Evolutionary conservation across 2,797 vertebrate genomes (phyloP), one percentile per base, ranked within the genome.

Genomic region (Champsocephalus gunnari): DNA sequence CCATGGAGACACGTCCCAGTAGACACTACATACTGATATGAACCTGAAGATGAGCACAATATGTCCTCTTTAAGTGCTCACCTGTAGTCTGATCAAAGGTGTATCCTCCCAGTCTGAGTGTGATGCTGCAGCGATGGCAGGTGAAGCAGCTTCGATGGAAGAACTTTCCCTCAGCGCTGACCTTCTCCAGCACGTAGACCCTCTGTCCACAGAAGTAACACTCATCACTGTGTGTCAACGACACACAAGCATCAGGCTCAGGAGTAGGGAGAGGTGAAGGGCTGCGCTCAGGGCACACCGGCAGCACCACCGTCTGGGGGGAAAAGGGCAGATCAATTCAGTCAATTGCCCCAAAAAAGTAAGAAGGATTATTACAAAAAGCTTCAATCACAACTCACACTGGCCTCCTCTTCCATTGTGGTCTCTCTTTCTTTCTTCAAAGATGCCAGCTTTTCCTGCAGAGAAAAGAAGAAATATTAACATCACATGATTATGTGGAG

Each of bases 121-220:
- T 98, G 91, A 95, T 91, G 75, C 94, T 80, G 19, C 97, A 99
- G 44, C 0, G 72, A 24, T 87, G 75, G 90, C 98, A 99, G 73
- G 87, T 93, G 94, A 99, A 99, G 92, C 98, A 99, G 88, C 95
- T 91, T 0, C 97, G 96, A 77, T 99, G 98, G 94, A 98, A 98
- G 93, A 99, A 98, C 83, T 82, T 95, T 66, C 96, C 96, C 58
- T 98, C 94, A 0, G 95, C 95, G 0, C 96, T 96, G 92, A 96
- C 91, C 45, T 97, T 92, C 86, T 99, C 98, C 91, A 99, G 74
- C 65, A 96, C 92, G 19, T 98, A 99, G 24, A 99, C 95, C 9
- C 89, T 95, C 61, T 87, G 73, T 50, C 87, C 88, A 0, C 98
- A 99, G 80, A 98, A 96, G 84, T 96, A 96, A 74, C 98, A 99